A percentile compares a stretch with the other conserved stretches of the same genome.
Conservation (phyloP, 2,888 invertebrate species). For the Cepaea hortensis region DNA sequence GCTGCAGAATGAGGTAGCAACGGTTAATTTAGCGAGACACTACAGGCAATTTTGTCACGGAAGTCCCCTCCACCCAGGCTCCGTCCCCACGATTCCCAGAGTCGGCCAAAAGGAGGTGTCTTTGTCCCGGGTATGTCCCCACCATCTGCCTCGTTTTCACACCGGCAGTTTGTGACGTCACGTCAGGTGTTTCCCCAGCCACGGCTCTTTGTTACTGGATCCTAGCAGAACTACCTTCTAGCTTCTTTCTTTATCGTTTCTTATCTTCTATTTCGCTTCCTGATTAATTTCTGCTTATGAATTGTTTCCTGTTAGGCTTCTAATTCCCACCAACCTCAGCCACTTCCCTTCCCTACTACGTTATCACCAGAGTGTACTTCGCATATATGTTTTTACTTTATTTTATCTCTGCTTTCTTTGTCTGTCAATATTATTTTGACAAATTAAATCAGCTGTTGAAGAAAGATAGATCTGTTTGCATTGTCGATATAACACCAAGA, state of each 20-base stretch:
- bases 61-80: not conserved
- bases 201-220: not conserved
- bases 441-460: no score
- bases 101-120: slow-evolving; percentile 2
- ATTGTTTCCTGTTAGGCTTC: no score
- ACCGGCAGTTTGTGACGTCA: slow-evolving; percentile 38
- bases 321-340: no score
- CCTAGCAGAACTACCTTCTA: not conserved
- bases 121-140: slow-evolving; percentile 15
- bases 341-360: no score
- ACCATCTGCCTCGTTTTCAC: slow-evolving; percentile 32
- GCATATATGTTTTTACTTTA: no score
- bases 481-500: no score
- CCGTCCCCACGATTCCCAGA: not conserved
- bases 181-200: slow-evolving; percentile 37
- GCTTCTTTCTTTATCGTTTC: not conserved
- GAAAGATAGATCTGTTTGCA: no score
- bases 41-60: not conserved
- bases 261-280: not conserved
- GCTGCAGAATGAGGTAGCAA: not conserved
- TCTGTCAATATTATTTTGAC: no score
- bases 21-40: not conserved
- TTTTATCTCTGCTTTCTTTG: no score
- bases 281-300: not conserved
- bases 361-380: no score